Evolutionary conservation across 2,888 invertebrate species (phyloP), one percentile per base, ranked within the genome.

Genomic region (Latrodectus hesperus): DNA sequence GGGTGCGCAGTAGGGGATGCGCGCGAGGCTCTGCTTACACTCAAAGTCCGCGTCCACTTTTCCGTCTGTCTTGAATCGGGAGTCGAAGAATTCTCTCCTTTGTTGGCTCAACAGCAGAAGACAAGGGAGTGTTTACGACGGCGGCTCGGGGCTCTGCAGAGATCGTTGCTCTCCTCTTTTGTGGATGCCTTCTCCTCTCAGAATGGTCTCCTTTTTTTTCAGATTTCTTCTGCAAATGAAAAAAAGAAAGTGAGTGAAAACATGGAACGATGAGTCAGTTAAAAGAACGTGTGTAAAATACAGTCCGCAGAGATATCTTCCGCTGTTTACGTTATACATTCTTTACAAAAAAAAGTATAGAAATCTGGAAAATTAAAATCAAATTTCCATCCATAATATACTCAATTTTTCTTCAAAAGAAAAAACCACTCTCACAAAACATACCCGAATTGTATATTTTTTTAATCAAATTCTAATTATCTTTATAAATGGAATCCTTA

Each of bases 1-100:
- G 60, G 60, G 60, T 87, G 86, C 86, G 80, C 86, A 87, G 86
- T 75, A 16, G 12, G 68, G 9, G 60, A 26, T 80, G 85, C 80
- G 85, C 85, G 70, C 26, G 52, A 17, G 78, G n/a, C 76, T 71
- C 86, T 72, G 86, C 76, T 81, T 71, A 80, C 64, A 70, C 73
- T 76, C 81, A 76, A 74, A 75, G 80, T 86, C 81, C 86, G 77
- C 76, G 72, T 77, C 52, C 26, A 38, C 75, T 38, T 16, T 76
- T 52, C 49, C 17, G 49, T 76, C 51, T 49, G 49, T 17, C 52
- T 51, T 16, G 60, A n/a, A 16, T 60, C 60, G 60, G n/a, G 60
- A 60, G 60, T 12, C 60, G 60, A 60, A 60, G n/a, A 60, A 60
- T n/a, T 17, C 22, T 16, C 67, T 68, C 26, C 67, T 68, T 12